Evolutionary conservation across 2,888 invertebrate genomes (phyloP), one percentile per base, ranked within the genome.

Genomic region (Linhomoeus sp.): DNA sequence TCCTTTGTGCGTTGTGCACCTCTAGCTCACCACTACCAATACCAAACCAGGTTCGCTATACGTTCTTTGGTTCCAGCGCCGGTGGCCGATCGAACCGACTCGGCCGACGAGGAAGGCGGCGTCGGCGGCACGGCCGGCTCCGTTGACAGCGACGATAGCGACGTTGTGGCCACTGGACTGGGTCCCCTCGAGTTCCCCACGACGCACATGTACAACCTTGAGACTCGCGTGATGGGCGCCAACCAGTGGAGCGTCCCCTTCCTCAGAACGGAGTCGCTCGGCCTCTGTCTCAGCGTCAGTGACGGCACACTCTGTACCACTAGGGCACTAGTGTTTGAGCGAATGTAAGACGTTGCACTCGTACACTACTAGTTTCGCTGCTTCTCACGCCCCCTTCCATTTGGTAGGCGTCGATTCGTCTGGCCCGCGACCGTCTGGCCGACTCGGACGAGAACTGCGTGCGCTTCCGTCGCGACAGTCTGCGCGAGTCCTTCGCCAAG

Each of bases 211-310:
- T 67, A 67, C 56, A 69, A 70, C 51, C 58, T 71, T 40, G 70
- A 71, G 53, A 61, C 63, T 14, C 56, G 71, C 41, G 70, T 71
- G 35, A 69, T 69, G 59, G 66, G 67, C 23, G 68, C 70, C 43
- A 63, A 66, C 42, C 5, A n/a, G 3, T 72, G 72, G 71, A 68
- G 67, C 26, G 72, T 72, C 47, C 71, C 71, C 2, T 72, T 69
- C 55, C 62, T 68, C 51, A 63, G 63, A 50, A 68, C 70, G 42
- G 72, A 72, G 53, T 69, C 69, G 14, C 57, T 72, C 12, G 70
- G 67, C 2, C 35, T 5, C 3, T 43, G 43, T 19, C 35, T 43
- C 5, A 12, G 2, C 3, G 35, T 29, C 12, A 5, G 41, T 23
- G 19, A n/a, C n/a, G n/a, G n/a, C n/a, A n/a, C n/a, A n/a, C n/a